These are phyloP conservation scores for Psilanteris sp. DNA, from an alignment of 1,140 invertebrate species.

Conservation along the genomic window DNA sequence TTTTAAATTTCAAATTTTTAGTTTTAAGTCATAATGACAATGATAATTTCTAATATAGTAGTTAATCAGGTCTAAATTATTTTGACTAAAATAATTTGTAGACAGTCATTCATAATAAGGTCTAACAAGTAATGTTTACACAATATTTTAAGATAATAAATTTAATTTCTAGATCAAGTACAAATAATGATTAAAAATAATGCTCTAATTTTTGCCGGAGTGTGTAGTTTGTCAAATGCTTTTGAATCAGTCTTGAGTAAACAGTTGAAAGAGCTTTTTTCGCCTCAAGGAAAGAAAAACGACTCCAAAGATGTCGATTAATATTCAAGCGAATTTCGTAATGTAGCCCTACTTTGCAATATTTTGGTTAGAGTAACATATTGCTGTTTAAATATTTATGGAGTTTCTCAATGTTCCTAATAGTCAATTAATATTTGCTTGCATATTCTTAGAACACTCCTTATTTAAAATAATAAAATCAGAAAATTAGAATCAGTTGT, in stretches of 20 bases:
- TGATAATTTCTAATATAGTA: no score
- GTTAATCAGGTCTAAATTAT: no score
- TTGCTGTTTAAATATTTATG: conserved; percentile 39
- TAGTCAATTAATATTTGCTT: conserved; percentile 41
- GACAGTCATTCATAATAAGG: no score
- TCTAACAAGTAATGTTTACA: no score
- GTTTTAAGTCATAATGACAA: no score
- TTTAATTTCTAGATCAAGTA: no score
- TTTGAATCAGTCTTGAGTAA: conserved; percentile 16
- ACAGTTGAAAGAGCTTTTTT: conserved; percentile 43
- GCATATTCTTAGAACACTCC: no score
- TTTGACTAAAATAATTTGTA: no score
- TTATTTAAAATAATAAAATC: no score
- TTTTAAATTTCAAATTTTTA: no score
- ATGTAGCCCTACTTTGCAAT: conserved; percentile 43
- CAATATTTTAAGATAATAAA: no score
- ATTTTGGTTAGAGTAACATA: conserved; percentile 9
- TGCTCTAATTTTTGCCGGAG: conserved; percentile 10
- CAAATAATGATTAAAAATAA: conserved; percentile 34
- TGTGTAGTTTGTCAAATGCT: background rate
- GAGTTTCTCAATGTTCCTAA: conserved; percentile 10
- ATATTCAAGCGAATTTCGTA: conserved; percentile 54
- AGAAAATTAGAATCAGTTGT: no score
- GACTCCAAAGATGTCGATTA: conserved; percentile 60
- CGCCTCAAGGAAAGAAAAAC: conserved; percentile 52